These are phyloP conservation scores for Hirudo medicinalis DNA, from an alignment of 1,140 invertebrate genomes.

Conservation along the genomic window DNA sequence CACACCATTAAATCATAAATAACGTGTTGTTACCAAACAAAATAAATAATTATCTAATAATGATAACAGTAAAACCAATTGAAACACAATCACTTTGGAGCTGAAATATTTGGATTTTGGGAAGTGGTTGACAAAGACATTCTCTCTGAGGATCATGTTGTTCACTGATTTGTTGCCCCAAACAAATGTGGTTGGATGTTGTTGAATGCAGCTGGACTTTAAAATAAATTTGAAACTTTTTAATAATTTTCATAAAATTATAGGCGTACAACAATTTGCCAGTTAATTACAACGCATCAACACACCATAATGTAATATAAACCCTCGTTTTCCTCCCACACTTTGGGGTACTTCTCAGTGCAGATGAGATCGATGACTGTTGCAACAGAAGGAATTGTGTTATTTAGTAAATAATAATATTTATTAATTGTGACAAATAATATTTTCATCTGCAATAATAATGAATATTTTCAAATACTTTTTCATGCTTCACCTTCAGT, in stretches of 20 bases:
- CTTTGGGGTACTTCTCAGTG: slow-evolving; percentile 13
- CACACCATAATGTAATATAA: slow-evolving; percentile 20
- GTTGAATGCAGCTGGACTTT: slow-evolving; percentile 19
- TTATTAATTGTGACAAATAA: no score
- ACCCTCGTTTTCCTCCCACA: slow-evolving; percentile 22
- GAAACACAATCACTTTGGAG: slow-evolving; percentile 18
- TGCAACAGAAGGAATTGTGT: no score
- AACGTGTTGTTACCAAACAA: no score
- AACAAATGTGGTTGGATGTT: slow-evolving; percentile 21
- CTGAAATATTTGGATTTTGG: slow-evolving; percentile 21
- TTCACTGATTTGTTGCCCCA: slow-evolving; percentile 21
- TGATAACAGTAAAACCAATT: background rate
- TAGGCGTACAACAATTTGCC: background rate
- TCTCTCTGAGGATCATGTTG: slow-evolving; percentile 15
- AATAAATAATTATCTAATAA: no score
- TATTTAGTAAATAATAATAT: no score
- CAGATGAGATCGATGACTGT: background rate
- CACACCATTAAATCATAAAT: no score
- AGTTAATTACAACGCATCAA: background rate
- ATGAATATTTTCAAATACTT: no score
- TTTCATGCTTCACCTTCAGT: no score
- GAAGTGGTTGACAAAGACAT: slow-evolving; percentile 22
- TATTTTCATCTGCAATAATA: no score
- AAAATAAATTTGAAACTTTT: background rate
- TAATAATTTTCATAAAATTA: background rate